These are phyloP conservation scores for Heliocidaris tuberculata DNA, from an alignment of 35 echinoderm and acorn worm species.

Conservation along the genomic window DNA sequence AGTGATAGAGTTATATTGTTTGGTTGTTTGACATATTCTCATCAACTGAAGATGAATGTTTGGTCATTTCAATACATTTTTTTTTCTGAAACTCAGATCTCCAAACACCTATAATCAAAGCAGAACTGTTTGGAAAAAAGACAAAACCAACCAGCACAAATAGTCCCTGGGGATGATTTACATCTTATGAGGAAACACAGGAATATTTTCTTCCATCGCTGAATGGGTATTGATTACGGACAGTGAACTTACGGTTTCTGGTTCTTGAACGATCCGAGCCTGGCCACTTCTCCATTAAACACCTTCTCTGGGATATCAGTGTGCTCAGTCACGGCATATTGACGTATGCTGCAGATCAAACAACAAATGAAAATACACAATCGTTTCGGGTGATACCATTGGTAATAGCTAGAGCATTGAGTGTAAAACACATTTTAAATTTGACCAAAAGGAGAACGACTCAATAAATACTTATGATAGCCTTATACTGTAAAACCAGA, in stretches of 20 bases:
- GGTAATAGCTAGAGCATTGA: neutral
- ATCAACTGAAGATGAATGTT: too few relatives aligned
- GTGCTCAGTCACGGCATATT: constrained; percentile 68
- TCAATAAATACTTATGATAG: neutral
- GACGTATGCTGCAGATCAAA: constrained; percentile 80
- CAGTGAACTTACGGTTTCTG: constrained; percentile 86
- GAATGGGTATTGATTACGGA: neutral
- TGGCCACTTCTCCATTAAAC: constrained; percentile 83
- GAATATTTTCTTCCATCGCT: too few relatives aligned
- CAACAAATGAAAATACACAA: neutral
- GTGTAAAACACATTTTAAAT: neutral
- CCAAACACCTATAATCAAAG: too few relatives aligned
- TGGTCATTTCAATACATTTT: too few relatives aligned
- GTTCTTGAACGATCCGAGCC: constrained; percentile 75
- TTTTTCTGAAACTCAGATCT: too few relatives aligned
- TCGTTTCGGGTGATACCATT: neutral
- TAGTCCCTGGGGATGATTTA: too few relatives aligned
- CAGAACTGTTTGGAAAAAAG: too few relatives aligned
- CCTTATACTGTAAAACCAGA: too few relatives aligned
- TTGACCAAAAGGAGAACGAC: neutral
- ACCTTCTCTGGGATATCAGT: constrained; percentile 78
- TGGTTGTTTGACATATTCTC: too few relatives aligned
- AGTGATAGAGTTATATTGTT: too few relatives aligned
- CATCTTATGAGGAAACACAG: too few relatives aligned
- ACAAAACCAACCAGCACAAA: too few relatives aligned